phyloP scores from a whole-genome alignment of 2,888 invertebrate species.

The Acronicta alni region DNA sequence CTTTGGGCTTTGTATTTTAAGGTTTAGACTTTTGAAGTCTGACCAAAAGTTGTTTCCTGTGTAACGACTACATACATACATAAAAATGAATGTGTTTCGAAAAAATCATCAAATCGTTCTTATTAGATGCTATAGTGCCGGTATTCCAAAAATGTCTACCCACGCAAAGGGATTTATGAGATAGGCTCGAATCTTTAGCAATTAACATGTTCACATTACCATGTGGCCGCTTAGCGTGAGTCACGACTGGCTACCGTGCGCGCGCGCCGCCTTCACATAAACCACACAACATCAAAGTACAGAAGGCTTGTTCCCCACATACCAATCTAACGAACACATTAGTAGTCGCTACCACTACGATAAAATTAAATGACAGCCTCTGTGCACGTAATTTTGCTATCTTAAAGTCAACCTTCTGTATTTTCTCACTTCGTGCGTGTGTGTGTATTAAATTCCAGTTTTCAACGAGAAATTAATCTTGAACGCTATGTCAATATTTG shows the following conservation, averaged over 20 bases:
- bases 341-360: not conserved
- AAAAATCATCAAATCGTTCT: not conserved
- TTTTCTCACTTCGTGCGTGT: slow-evolving; percentile 14
- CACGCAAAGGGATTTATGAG: slow-evolving; percentile 46
- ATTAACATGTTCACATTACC: slow-evolving; percentile 76
- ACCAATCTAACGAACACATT: slow-evolving; percentile 10
- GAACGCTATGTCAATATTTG: slow-evolving; percentile 63
- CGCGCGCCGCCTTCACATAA: slow-evolving; percentile 47
- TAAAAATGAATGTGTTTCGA: not conserved
- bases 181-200: slow-evolving; percentile 65
- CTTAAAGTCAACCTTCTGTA: slow-evolving; percentile 27
- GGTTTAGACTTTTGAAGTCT: not conserved
- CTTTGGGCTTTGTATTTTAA: slow-evolving; percentile 4
- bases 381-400: not conserved
- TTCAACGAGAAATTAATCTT: slow-evolving; percentile 61
- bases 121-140: slow-evolving; percentile 5
- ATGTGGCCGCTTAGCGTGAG: slow-evolving; percentile 67
- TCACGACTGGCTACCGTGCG: slow-evolving; percentile 76
- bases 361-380: not conserved
- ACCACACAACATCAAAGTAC: slow-evolving; percentile 33
- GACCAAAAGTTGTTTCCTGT: not conserved
- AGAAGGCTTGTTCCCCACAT: slow-evolving; percentile 29
- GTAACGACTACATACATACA: not conserved
- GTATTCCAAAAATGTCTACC: slow-evolving; percentile 22
- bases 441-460: slow-evolving; percentile 57